Percentiles rank a stretch among this genome's conserved stretches.
Evolutionary conservation across 53 echinoderm and acorn worm species (phyloP).

Genomic region (Luidia sarsii): DNA sequence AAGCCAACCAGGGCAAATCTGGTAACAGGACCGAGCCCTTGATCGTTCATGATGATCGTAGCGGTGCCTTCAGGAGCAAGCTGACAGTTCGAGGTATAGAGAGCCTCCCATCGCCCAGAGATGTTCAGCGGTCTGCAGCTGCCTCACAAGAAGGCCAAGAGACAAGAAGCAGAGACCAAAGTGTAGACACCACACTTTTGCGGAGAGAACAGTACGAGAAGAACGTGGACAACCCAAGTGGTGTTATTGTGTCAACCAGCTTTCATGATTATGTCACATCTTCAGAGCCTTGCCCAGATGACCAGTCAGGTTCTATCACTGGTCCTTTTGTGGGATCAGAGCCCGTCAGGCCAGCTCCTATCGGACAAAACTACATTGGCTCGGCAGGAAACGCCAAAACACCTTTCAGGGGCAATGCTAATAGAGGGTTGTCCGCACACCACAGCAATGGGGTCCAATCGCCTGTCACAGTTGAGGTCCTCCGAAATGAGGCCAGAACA

Average conservation of each 20-base stretch:
- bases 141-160: background rate
- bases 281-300: background rate
- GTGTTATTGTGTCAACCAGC: slow-evolving; percentile 62
- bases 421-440: slow-evolving; percentile 2
- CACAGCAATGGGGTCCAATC: slow-evolving; percentile 3
- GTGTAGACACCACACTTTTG: background rate
- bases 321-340: background rate
- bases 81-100: slow-evolving; percentile 34
- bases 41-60: background rate
- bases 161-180: background rate
- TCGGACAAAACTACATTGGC: slow-evolving; percentile 16
- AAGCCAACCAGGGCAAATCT: background rate
- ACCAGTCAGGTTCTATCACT: background rate
- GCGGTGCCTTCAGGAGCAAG: slow-evolving; percentile 18
- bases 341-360: slow-evolving; percentile 27
- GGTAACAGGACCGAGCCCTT: background rate
- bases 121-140: slow-evolving; percentile 7
- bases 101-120: slow-evolving; percentile 37
- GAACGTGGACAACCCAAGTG: slow-evolving; percentile 23
- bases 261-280: slow-evolving; percentile 48
- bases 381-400: background rate
- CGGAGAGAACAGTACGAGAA: background rate
- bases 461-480: slow-evolving; percentile 44
- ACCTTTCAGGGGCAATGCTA: background rate
- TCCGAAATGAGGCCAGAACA: background rate